Conservation (phyloP, 2,797 vertebrate species). For the Simalia tracyae region DNA sequence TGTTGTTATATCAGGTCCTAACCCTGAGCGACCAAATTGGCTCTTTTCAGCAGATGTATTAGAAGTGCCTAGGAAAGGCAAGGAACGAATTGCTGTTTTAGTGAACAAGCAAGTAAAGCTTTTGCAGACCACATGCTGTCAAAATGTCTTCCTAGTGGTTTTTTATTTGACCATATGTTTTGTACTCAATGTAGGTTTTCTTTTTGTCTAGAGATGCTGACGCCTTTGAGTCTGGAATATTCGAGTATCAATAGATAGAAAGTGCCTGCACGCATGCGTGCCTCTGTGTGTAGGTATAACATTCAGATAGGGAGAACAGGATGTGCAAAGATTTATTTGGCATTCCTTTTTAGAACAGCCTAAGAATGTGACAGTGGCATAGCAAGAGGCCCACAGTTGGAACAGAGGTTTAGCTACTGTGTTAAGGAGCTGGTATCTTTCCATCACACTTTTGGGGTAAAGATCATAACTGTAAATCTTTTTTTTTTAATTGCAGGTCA, state of each 20-base stretch:
- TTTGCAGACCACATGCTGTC: conserved; percentile 44
- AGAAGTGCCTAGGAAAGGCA: conserved; percentile 7
- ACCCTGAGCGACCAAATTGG: neutral
- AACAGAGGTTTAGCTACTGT: conserved; percentile 50
- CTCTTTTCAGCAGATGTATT: neutral
- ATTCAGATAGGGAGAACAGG: neutral
- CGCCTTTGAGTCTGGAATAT: conserved; percentile 16
- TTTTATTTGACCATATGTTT: conserved; percentile 61
- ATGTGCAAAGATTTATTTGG: neutral
- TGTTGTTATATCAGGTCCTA: neutral
- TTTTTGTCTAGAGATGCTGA: neutral
- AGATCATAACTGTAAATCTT: conserved; percentile 16
- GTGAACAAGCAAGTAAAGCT: conserved; percentile 32
- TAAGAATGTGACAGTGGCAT: conserved; percentile 54
- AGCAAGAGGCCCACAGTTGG: conserved; percentile 28
- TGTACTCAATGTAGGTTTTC: neutral
- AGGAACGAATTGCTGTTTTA: neutral
- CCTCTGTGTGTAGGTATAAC: neutral
- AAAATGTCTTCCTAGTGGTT: conserved; percentile 19
- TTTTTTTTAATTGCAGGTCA: conserved; percentile 18
- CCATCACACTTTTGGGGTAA: conserved; percentile 27
- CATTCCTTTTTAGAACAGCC: conserved; percentile 35
- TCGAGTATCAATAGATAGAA: conserved; percentile 7
- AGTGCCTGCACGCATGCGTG: neutral
- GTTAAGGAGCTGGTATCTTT: conserved; percentile 20